Base-by-base conservation (phyloP, 2,797 vertebrate species). In the Petrocephalus sullivani region DNA sequence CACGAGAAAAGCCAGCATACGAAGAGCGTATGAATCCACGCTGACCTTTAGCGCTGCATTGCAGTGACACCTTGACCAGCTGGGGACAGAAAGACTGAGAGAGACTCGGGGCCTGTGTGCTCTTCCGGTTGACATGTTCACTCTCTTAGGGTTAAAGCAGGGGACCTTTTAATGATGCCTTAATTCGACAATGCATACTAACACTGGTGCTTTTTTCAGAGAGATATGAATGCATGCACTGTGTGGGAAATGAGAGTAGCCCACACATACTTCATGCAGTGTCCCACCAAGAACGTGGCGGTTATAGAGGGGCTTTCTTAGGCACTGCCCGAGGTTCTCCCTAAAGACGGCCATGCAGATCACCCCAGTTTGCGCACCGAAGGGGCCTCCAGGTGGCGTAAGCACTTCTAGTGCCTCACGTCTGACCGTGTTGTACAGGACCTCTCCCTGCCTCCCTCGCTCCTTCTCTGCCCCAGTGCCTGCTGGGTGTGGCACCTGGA, bases 1-100 rank as follows among this genome's bases (percentile, higher is more conserved):
- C 94, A 94, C 92, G 95, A 95, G 41, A 57, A 19, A 1, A 23
- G 75, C 8, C 95, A 95, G 93, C 95, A 67, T 96, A 97, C 95
- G 94, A 94, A 92, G 92, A 94, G 95, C 96, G 91, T 91, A 91
- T 95, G 95, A 97, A 96, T 96, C 16, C 75, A 49, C 8, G 41
- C 37, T 10, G 64, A 5, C 64, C 64, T 67, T 67, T 67, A 67
- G 28, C 4, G 23, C 64, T 67, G 28, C 28, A 5, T 67, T 67
- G 64, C 64, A 16, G 64, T 67, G 10, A 67, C 64, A 33, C 71
- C 71, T 46, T 46, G 37, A 78, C 37, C 37, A 78, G 16, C 16
- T 41, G 33, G 67, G 16, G 67, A 33, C 28, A 75, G 67, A 19
- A 16, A 46, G 4, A 75, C 1, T 75, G 37, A 75, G 33, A 19